Base-by-base conservation (phyloP, 2,113 vertebrate species). In the Panthera tigris region DNA sequence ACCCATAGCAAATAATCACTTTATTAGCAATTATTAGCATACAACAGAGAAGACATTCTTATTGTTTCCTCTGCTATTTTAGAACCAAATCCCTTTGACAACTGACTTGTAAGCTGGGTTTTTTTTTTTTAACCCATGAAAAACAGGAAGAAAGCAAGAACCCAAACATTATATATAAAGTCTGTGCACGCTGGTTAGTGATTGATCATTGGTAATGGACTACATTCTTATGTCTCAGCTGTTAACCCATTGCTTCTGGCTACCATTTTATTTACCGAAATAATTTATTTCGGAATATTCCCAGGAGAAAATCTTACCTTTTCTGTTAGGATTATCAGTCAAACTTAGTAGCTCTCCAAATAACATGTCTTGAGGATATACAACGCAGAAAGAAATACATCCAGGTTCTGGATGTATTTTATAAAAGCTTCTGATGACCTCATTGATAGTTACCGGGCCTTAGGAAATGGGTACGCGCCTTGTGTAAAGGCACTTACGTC, bases 341-440 rank as follows among this genome's bases (percentile, higher is more conserved):
- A 61, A 31, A 80, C 25, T 81, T 91, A 73, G 31, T 93, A 94
- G 13, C 21, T 86, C 18, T 5, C 10, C 74, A 15, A 84, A 74
- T 94, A 79, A 91, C 31, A 55, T 0, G 52, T 8, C 23, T 71
- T 93, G 48, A 48, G 66, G 21, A 76, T 57, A 45, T 45, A 8
- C 27, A 93, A 41, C 19, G 89, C 61, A 95, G 48, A 95, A 91
- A 93, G 33, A 50, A 86, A 96, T 66, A 86, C 3, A 48, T 5
- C 29, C 8, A 87, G 27, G 10, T 55, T 96, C 45, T 36, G 36
- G 36, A 36, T 36, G 36, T 36, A 31, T 97, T 95, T 95, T 95
- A 94, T 39, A 91, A 98, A 83, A 61, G 11, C 39, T 98, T 94
- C 63, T 87, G 25, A 87, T 93, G 55, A 81, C 5, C 10, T 97